Base-by-base conservation (phyloP, 2,113 vertebrate species). In the Thryonomys swinderianus region DNA sequence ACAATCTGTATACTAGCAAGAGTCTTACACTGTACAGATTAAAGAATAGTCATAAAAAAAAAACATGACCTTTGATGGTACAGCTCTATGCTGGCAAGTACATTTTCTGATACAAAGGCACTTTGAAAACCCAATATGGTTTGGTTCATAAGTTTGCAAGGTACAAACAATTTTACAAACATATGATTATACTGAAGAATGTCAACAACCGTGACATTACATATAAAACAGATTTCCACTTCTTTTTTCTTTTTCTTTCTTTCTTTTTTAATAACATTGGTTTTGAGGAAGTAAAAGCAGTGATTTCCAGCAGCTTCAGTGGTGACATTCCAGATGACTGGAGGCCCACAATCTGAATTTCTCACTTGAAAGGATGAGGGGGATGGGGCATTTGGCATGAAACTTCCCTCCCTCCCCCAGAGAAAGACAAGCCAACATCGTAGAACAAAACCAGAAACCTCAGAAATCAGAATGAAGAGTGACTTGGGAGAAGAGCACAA, bases 51-150 rank as follows among this genome's bases (percentile, higher is more conserved):
- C 96, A 96, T 76, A 94, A 97, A 95, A 98, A 97, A 97, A 97
- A 97, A 92, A 74, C 30, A 76, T 76, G 88, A 95, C 96, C 94
- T 96, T 92, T 82, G 97, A 97, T 97, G 97, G 95, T 97, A 95
- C 69, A 25, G 85, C 94, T 97, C 98, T 97, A 96, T 97, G 98
- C 98, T 98, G 98, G 98, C 98, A 98, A 98, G 98, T 95, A 98
- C 94, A 93, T 96, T 96, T 98, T 95, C 93, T 92, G 96, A 98
- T 98, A 97, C 93, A 98, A 99, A 99, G 99, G 99, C 99, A 99
- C 99, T 99, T 99, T 97, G 98, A 98, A 99, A 99, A 99, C 98
- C 98, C 98, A 99, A 98, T 98, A 98, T 98, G 98, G 98, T 98
- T 98, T 98, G 98, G 98, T 98, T 98, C 96, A 86, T 98, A 99